Percentiles rank a stretch among this genome's conserved stretches.
Evolutionary conservation across 2,888 invertebrate genomes (phyloP).

Genomic region (Eupsilia transversa): DNA sequence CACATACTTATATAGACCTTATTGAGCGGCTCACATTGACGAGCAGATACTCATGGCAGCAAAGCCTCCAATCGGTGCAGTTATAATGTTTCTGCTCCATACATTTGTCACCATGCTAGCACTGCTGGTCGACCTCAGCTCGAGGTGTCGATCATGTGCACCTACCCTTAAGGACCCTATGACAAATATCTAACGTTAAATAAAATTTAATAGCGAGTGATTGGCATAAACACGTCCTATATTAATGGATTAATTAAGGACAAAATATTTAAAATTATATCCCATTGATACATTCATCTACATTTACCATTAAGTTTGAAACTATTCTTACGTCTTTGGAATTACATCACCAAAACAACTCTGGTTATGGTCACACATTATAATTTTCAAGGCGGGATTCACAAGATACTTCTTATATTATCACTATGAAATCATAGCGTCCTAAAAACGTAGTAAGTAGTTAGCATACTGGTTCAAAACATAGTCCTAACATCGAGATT

Average conservation of each 20-base stretch:
- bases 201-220: conserved; percentile 70
- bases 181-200: conserved; percentile 67
- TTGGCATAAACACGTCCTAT: conserved; percentile 70
- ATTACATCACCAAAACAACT: conserved; percentile 90
- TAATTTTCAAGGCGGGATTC: conserved; percentile 88
- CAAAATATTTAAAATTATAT: conserved; percentile 64
- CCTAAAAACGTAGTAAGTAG: conserved; percentile 66
- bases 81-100: background rate
- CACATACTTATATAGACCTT: conserved; percentile 56
- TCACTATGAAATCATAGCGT: conserved; percentile 60
- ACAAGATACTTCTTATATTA: conserved; percentile 69
- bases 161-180: conserved; percentile 53
- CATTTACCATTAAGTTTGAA: conserved; percentile 83
- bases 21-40: conserved; percentile 26
- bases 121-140: background rate
- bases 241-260: conserved; percentile 65
- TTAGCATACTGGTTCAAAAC: conserved; percentile 65
- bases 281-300: conserved; percentile 70
- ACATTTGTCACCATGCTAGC: background rate
- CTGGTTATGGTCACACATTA: conserved; percentile 88
- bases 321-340: conserved; percentile 90
- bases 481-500: conserved; percentile 61
- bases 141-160: background rate
- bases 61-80: background rate
- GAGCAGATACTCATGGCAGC: background rate